phyloP scores from a whole-genome alignment of 2,113 vertebrate genomes.

The Leucosticte australis region DNA sequence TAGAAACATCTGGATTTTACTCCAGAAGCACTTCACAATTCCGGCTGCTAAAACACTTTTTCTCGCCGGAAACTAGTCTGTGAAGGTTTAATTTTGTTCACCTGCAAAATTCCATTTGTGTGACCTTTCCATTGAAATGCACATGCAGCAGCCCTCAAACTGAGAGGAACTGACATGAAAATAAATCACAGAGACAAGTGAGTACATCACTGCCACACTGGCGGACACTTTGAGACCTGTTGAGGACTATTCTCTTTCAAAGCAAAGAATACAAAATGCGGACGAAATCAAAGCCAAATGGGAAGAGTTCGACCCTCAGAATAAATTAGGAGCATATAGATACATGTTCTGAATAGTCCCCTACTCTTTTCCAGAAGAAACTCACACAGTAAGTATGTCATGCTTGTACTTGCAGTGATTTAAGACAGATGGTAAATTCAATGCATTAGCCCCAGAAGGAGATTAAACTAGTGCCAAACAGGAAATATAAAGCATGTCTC shows the following conservation, averaged over 20 bases:
- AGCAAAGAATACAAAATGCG: background rate
- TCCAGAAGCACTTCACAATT: background rate
- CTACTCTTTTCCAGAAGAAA: background rate
- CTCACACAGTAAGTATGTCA: background rate
- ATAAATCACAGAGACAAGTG: background rate
- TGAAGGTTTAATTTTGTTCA: conserved; percentile 33
- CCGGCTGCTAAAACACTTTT: background rate
- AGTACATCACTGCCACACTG: background rate
- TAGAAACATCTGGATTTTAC: conserved; percentile 45
- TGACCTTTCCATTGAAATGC: background rate
- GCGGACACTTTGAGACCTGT: background rate
- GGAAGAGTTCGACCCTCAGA: background rate
- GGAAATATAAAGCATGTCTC: accelerated
- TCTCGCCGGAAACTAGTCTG: background rate
- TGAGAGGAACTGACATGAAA: background rate
- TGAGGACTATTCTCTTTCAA: background rate
- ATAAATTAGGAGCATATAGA: background rate
- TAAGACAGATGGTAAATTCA: background rate
- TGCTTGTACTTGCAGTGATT: background rate
- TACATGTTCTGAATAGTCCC: background rate
- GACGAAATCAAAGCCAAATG: background rate
- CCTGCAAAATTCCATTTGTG: background rate
- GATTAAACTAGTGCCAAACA: background rate
- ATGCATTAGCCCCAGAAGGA: background rate
- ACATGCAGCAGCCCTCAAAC: background rate